A percentile compares a stretch with the other conserved stretches of the same genome.
Conservation (phyloP, 2,113 vertebrate species). For the Corythoichthys intestinalis region DNA sequence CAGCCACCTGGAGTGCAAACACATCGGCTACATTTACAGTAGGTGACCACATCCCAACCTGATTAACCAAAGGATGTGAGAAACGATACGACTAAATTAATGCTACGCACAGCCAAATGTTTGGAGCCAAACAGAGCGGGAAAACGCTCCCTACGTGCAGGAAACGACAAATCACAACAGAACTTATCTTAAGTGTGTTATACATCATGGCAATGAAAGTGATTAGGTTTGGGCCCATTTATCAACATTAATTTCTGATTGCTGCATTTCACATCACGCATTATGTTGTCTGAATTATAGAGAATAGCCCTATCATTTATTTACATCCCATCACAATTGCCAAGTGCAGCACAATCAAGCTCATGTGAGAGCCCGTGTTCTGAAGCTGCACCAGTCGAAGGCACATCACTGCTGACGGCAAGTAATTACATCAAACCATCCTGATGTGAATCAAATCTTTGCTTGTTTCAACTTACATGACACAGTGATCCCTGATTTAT, state of each 20-base stretch:
- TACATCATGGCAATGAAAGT: background rate
- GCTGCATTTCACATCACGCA: conserved; percentile 8
- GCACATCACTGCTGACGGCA: conserved; percentile 28
- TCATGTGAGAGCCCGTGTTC: background rate
- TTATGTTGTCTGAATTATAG: conserved; percentile 21
- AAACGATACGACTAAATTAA: conserved; percentile 11
- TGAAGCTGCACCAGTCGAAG: conserved; percentile 11
- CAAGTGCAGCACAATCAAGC: background rate
- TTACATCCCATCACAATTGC: conserved; percentile 5
- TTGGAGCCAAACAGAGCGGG: background rate
- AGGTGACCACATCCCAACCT: conserved; percentile 16
- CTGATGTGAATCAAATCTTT: conserved; percentile 34
- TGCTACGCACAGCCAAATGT: conserved; percentile 8
- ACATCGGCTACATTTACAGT: conserved; percentile 39
- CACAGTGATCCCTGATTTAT: conserved; percentile 50
- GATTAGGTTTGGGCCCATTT: conserved; percentile 15
- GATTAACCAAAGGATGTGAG: background rate
- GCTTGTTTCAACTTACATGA: conserved; percentile 33
- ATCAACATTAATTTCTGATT: conserved; percentile 17
- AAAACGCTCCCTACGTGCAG: conserved; percentile 1
- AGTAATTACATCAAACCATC: conserved; percentile 48
- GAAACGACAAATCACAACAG: conserved; percentile 10
- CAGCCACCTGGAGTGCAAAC: conserved; percentile 36
- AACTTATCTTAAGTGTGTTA: conserved; percentile 6
- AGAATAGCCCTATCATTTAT: conserved; percentile 18